Evolutionary conservation across 1,140 invertebrate species (phyloP).

Genomic region (Trichonephila clavipes): DNA sequence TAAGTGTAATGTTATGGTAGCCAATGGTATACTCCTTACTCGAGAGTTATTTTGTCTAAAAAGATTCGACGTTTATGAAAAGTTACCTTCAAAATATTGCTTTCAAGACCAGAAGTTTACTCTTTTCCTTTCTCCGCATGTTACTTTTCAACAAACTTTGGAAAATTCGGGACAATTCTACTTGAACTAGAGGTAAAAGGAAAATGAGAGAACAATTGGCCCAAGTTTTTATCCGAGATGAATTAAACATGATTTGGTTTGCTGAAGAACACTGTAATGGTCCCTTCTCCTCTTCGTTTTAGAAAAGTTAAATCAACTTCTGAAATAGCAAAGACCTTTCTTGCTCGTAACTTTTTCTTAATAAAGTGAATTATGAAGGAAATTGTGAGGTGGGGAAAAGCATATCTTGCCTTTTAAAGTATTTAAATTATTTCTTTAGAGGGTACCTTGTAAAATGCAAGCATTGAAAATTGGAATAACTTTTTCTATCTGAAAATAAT

Average conservation of each 20-base stretch:
- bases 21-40: constrained; percentile 31
- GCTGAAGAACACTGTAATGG: not conserved
- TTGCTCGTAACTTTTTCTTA: too few species aligned
- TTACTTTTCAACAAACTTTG: not conserved
- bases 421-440: too few species aligned
- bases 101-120: constrained; percentile 4
- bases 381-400: too few species aligned
- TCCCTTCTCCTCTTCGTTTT: not conserved
- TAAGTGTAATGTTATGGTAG: not conserved
- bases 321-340: not conserved
- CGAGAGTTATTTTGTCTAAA: constrained; percentile 55
- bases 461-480: too few species aligned
- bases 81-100: constrained; percentile 65
- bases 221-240: not conserved
- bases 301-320: not conserved
- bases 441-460: too few species aligned
- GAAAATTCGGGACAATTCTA: constrained; percentile 55
- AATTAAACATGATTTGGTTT: constrained; percentile 25
- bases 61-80: constrained; percentile 61
- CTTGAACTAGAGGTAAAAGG: not conserved
- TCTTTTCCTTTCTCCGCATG: not conserved
- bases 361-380: too few species aligned
- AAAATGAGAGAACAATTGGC: not conserved
- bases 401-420: too few species aligned
- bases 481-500: too few species aligned